These are phyloP conservation scores for Clarias pachynema DNA, from an alignment of 2,797 vertebrate genomes.

Conservation along the genomic window DNA sequence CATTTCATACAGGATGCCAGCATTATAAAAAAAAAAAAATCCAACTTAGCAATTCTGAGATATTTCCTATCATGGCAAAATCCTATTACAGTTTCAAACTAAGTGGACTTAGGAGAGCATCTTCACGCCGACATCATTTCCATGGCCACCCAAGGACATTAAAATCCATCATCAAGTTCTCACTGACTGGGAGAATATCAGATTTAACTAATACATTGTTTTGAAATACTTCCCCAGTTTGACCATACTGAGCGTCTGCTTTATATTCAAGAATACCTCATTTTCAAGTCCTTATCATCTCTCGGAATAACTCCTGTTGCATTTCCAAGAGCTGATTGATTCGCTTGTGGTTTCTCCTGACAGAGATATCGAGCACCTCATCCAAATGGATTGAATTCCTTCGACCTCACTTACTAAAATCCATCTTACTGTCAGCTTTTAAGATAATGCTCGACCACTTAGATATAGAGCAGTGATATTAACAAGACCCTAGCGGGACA, in stretches of 20 bases:
- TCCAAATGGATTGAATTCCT: constrained; percentile 23
- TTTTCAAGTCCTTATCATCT: constrained; percentile 14
- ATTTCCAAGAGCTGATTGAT: constrained; percentile 15
- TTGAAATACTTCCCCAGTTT: background rate
- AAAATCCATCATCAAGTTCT: constrained; percentile 29
- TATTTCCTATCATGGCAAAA: background rate
- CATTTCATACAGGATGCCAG: background rate
- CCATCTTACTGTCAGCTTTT: constrained; percentile 34
- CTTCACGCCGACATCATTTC: constrained; percentile 15
- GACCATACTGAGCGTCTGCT: background rate
- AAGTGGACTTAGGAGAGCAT: background rate
- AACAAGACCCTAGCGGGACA: background rate
- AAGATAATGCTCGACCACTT: background rate
- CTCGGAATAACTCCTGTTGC: background rate
- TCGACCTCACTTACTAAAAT: constrained; percentile 24
- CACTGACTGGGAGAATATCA: background rate
- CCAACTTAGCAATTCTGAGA: background rate
- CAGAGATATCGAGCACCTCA: constrained; percentile 12
- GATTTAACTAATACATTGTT: background rate
- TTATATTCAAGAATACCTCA: background rate
- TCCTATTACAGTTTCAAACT: constrained; percentile 1
- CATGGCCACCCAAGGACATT: constrained; percentile 20
- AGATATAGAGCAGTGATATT: constrained; percentile 9
- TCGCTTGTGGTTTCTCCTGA: background rate
- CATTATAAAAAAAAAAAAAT: background rate